phyloP scores from a whole-genome alignment of 2,888 invertebrate species.

The Hoplodrina blanda region DNA sequence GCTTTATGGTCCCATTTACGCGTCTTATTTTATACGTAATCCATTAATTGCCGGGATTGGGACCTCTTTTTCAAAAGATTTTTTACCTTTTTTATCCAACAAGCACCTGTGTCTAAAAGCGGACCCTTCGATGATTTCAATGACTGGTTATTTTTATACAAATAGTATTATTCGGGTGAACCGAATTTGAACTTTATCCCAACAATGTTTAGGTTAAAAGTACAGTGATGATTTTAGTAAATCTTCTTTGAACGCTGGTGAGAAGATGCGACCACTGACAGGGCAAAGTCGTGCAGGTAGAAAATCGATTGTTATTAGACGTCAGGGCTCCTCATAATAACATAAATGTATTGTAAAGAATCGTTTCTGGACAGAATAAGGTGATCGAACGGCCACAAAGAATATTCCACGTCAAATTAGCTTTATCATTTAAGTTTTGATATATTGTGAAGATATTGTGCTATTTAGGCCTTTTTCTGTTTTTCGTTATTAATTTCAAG shows the following conservation, averaged over 20 bases:
- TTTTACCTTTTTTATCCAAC: constrained; percentile 71
- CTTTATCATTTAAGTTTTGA: constrained; percentile 63
- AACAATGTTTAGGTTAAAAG: background rate
- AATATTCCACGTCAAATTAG: constrained; percentile 71
- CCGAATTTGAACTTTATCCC: constrained; percentile 37
- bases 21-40: constrained; percentile 80
- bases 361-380: constrained; percentile 65
- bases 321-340: constrained; percentile 74
- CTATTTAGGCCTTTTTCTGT: constrained; percentile 19
- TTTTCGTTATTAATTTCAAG: background rate
- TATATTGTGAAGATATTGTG: constrained; percentile 48
- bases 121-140: constrained; percentile 79
- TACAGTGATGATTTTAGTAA: constrained; percentile 68
- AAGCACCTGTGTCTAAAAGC: constrained; percentile 84
- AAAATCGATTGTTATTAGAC: constrained; percentile 84
- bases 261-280: constrained; percentile 82
- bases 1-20: constrained; percentile 72
- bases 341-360: constrained; percentile 73
- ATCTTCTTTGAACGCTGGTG: constrained; percentile 76
- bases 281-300: constrained; percentile 82
- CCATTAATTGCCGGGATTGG: constrained; percentile 85
- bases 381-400: constrained; percentile 64
- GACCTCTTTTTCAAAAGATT: constrained; percentile 70
- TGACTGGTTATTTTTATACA: constrained; percentile 85
- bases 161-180: constrained; percentile 64